Base-by-base conservation (phyloP, 2,888 invertebrate species). In the Pollenia amentaria region DNA sequence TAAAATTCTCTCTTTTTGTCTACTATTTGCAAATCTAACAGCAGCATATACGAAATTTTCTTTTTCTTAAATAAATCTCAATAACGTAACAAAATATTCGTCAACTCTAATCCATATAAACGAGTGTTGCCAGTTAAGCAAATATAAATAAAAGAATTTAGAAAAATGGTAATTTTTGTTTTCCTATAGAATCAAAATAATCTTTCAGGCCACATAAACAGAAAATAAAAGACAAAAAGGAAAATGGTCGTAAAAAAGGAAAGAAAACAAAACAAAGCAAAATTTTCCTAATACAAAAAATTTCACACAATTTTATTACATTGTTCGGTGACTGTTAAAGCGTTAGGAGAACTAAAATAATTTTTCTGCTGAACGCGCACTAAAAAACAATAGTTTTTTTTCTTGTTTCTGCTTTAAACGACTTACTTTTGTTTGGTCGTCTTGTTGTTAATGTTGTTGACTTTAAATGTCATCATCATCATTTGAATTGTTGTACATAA, bases 351-450 rank as follows among this genome's bases (percentile, higher is more conserved):
- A 84, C 73, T 80, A 64, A 44, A 76, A 40, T 42, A 44, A 44
- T 83, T 79, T 84, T 84, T 84, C 69, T 80, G 84, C 80, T 84
- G 84, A 84, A 70, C 70, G 75, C 69, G 84, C 84, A 80, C 18
- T 79, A 78, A 84, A 70, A 75, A 72, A 79, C 70, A 51, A 79
- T 60, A 53, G 62, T 29, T 29, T 29, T 44, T 44, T 64, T 42
- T 64, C 10, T 9, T 18, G 53, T 40, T 53, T 51, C 3, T 46
- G 4, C 29, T 0, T 53, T 14, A 38, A 6, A 21, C 14, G 42
- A 42, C 62, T 55, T 38, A 16, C 65, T 29, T 8, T 48, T 46
- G 29, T 29, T 29, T 29, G 6, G 29, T 29, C 29, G 29, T 29
- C 4, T 46, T 46, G 65, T 29, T 65, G 53, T 42, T 72, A 29